These are phyloP conservation scores for Notodonta dromedarius DNA, from an alignment of 2,888 invertebrate genomes.

Conservation along the genomic window DNA sequence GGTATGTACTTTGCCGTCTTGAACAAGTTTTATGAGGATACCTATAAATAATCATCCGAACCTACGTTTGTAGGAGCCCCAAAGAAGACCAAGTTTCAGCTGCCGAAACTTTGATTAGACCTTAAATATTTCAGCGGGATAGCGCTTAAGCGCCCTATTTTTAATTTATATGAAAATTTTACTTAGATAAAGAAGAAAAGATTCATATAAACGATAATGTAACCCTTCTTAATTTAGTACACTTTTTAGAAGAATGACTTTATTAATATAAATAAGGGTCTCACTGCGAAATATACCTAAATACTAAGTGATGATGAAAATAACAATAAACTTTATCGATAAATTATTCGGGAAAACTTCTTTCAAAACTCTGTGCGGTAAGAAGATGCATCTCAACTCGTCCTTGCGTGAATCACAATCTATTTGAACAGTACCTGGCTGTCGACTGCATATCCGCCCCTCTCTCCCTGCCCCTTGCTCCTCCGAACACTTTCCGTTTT, in stretches of 20 bases:
- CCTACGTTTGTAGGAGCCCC: neutral
- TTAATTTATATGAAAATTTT: neutral
- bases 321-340: too few relatives aligned
- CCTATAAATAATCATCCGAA: neutral
- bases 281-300: too few relatives aligned
- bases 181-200: too few relatives aligned
- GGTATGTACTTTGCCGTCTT: neutral
- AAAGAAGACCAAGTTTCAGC: slow-evolving; percentile 16
- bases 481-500: slow-evolving; percentile 45
- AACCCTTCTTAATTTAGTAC: too few relatives aligned
- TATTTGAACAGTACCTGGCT: slow-evolving; percentile 28
- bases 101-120: slow-evolving; percentile 37
- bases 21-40: neutral
- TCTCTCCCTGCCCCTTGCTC: neutral
- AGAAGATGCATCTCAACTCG: neutral
- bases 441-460: neutral
- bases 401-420: slow-evolving; percentile 31
- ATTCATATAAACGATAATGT: too few relatives aligned
- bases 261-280: too few relatives aligned
- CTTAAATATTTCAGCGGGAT: slow-evolving; percentile 30
- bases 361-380: neutral
- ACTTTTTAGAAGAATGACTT: too few relatives aligned
- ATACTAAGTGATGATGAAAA: too few relatives aligned
- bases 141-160: slow-evolving; percentile 4
- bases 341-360: neutral